Percentiles rank a stretch among this genome's conserved stretches.
Evolutionary conservation across 2,113 vertebrate species (phyloP).

Genomic region (Atherinomorus stipes): DNA sequence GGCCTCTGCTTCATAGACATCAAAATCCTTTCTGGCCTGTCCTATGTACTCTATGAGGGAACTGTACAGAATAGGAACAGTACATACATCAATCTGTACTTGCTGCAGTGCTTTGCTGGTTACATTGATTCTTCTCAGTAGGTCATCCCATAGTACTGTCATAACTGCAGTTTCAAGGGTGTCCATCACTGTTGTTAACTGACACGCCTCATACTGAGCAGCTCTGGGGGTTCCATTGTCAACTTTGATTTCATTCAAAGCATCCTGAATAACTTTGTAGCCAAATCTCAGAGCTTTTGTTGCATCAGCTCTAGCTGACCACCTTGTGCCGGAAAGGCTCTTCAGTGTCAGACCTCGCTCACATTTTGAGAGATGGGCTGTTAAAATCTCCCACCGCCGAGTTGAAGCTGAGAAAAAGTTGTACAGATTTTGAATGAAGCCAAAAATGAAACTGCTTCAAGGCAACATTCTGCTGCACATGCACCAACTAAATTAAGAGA

Average conservation of each 20-base stretch:
- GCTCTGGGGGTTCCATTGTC: conserved; percentile 2
- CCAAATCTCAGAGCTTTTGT: no score
- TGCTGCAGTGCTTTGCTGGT: neutral
- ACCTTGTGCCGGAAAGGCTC: neutral
- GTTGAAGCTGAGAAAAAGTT: conserved; percentile 4
- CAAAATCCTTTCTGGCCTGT: no score
- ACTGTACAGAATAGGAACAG: conserved; percentile 7
- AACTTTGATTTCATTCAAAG: conserved; percentile 10
- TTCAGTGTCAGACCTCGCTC: conserved; percentile 1
- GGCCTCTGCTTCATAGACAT: no score
- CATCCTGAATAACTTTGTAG: neutral
- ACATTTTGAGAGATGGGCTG: neutral
- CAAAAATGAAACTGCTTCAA: neutral
- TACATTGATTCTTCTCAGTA: conserved; percentile 1
- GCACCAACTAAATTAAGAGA: no score
- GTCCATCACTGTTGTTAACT: conserved; percentile 9
- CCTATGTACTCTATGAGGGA: neutral
- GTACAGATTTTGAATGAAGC: conserved; percentile 2
- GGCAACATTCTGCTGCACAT: neutral
- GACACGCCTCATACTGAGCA: conserved; percentile 4
- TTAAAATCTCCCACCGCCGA: neutral
- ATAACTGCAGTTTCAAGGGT: conserved; percentile 3
- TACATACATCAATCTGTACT: conserved; percentile 4
- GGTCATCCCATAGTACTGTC: conserved; percentile 9
- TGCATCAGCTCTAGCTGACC: no score